Evolutionary conservation across 2,888 invertebrate species (phyloP).

Genomic region (Spicauda simplicius): DNA sequence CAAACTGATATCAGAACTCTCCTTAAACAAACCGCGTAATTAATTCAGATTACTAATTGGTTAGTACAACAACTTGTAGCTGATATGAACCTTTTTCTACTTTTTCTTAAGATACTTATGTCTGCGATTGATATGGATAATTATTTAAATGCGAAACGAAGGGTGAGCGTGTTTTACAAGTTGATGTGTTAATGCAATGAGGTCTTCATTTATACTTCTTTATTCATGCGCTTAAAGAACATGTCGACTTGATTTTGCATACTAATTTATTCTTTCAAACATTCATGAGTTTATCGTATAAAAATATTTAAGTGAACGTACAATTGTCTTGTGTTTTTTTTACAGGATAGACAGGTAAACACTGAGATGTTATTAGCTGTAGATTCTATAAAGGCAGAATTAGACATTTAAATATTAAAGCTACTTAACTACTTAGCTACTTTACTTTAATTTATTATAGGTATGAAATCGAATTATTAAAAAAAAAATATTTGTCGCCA

Average conservation of each 20-base stretch:
- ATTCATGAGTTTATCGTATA: neutral
- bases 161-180: constrained; percentile 32
- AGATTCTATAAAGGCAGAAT: too few relatives aligned
- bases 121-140: constrained; percentile 64
- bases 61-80: constrained; percentile 57
- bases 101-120: constrained; percentile 24
- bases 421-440: too few relatives aligned
- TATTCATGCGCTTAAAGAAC: constrained; percentile 17
- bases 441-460: too few relatives aligned
- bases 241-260: constrained; percentile 9
- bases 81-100: constrained; percentile 50
- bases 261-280: constrained; percentile 7
- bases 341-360: too few relatives aligned
- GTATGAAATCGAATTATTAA: too few relatives aligned
- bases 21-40: constrained; percentile 44
- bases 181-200: constrained; percentile 43
- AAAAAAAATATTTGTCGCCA: too few relatives aligned
- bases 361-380: too few relatives aligned
- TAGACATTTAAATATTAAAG: too few relatives aligned
- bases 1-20: neutral
- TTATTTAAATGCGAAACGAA: constrained; percentile 59
- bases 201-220: constrained; percentile 31
- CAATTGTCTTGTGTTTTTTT: too few relatives aligned
- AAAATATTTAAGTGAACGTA: neutral
- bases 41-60: constrained; percentile 70